Percentiles rank a stretch among this genome's conserved stretches.
These are phyloP conservation scores for Euthynnus affinis DNA, from an alignment of 2,797 vertebrate genomes.

Conservation along the genomic window DNA sequence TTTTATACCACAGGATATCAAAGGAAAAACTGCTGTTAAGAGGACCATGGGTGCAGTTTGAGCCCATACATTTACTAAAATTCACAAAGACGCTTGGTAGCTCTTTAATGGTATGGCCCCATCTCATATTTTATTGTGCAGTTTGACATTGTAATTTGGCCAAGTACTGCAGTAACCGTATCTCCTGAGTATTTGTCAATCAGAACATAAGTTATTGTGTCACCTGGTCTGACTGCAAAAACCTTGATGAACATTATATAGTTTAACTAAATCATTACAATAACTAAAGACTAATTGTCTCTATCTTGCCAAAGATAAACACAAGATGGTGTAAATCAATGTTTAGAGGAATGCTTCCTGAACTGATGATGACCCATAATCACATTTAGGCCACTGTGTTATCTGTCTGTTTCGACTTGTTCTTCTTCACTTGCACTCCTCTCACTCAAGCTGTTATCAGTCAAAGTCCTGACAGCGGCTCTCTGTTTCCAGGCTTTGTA, in stretches of 20 bases:
- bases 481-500: constrained; percentile 76
- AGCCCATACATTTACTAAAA: background rate
- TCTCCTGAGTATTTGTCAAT: background rate
- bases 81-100: background rate
- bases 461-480: constrained; percentile 71
- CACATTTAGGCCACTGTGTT: constrained; percentile 69
- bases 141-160: background rate
- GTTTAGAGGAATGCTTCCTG: constrained; percentile 42
- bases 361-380: constrained; percentile 70
- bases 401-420: constrained; percentile 66
- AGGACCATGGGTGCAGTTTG: background rate
- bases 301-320: constrained; percentile 41
- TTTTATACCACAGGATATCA: background rate
- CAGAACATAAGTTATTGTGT: background rate
- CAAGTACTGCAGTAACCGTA: background rate
- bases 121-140: background rate
- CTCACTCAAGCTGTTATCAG: constrained; percentile 81
- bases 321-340: constrained; percentile 58
- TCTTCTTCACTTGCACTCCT: constrained; percentile 59
- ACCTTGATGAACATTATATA: background rate
- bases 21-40: background rate
- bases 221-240: background rate
- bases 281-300: constrained; percentile 27
- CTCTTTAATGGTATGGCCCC: too few species aligned
- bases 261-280: constrained; percentile 17